Base-by-base conservation (phyloP, 1,140 invertebrate species). In the Cephus cinctus region DNA sequence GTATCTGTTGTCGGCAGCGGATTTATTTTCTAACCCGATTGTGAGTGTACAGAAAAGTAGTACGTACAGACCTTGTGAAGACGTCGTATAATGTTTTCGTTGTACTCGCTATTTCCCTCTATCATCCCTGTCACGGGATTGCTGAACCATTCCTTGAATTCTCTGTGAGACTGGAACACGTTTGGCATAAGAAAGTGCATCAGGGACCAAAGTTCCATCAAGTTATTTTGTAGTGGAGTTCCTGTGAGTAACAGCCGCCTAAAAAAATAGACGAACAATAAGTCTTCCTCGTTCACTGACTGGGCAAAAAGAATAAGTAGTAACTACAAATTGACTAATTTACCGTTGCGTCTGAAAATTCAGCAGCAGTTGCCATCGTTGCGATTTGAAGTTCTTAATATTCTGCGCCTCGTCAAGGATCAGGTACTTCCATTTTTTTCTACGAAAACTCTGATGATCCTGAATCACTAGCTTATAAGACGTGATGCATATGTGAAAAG, bases 151-250 rank as follows among this genome's bases (percentile, higher is more conserved):
- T 98, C 96, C 72, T 96, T 94, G 64, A 93, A 98, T 75, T 98
- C 94, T 39, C 87, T 81, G 77, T 99, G 96, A 15, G 96, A 98
- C 61, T 96, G 91, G 80, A 99, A 99, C 47, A 99, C 92, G 78
- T 96, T 88, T 32, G 98, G 98, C 98, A 99, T 99, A 5, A 99
- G 82, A 78, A 99, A 99, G 80, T 99, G 97, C 95, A 99, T 98
- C 9, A 99, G 76, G 4, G 98, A 98, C 98, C 98, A 99, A 42
- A 99, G 78, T 78, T 99, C 98, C 93, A 98, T 97, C 46, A 99
- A 77, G 77, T 94, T 97, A 75, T 99, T 99, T 79, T 99, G 98
- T 47, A 99, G 81, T 19, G 98, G 98, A 22, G 98, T 99, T 53
- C 98, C 98, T 34, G 98, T 99, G 54, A 99, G 78, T 36, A 99